A percentile compares a stretch with the other conserved stretches of the same genome.
These are phyloP conservation scores for Lordiphosa fenestrarum DNA, from an alignment of 2,888 invertebrate species.

Conservation along the genomic window DNA sequence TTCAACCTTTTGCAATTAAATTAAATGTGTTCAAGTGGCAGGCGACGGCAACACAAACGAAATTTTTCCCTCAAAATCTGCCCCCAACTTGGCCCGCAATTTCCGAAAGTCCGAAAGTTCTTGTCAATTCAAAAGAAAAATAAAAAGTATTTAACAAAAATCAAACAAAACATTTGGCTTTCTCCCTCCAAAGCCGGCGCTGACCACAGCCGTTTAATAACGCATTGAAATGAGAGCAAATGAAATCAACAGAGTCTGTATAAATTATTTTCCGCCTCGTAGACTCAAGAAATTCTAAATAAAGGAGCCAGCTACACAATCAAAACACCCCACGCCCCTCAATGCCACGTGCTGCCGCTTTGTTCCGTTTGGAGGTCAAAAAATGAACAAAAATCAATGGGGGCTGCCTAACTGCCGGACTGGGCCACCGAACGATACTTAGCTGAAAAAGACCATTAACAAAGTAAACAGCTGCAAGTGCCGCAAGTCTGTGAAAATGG, in stretches of 20 bases:
- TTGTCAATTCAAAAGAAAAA: slow-evolving; percentile 30
- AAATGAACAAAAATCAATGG: slow-evolving; percentile 61
- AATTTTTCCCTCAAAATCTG: background rate
- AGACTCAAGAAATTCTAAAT: slow-evolving; percentile 27
- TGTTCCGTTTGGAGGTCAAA: slow-evolving; percentile 53
- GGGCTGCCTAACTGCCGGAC: background rate
- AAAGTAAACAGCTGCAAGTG: slow-evolving; percentile 73
- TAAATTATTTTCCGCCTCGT: slow-evolving; percentile 66
- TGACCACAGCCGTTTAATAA: slow-evolving; percentile 39
- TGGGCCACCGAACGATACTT: slow-evolving; percentile 48
- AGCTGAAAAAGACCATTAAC: slow-evolving; percentile 75
- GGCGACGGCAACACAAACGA: background rate
- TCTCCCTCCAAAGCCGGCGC: slow-evolving; percentile 13
- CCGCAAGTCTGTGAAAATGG: slow-evolving; percentile 40
- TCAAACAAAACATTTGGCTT: slow-evolving; percentile 44
- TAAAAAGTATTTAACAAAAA: slow-evolving; percentile 64
- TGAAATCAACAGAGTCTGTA: slow-evolving; percentile 61
- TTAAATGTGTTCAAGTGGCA: slow-evolving; percentile 22
- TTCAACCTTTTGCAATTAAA: slow-evolving; percentile 33
- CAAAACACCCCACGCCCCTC: slow-evolving; percentile 55
- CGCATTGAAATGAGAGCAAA: slow-evolving; percentile 56
- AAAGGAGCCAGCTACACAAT: slow-evolving; percentile 43
- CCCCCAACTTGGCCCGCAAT: background rate
- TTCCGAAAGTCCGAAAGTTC: slow-evolving; percentile 12
- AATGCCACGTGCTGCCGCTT: slow-evolving; percentile 50